These are phyloP conservation scores for Drosophila teissieri DNA, from an alignment of 1,140 invertebrate species.

Conservation along the genomic window DNA sequence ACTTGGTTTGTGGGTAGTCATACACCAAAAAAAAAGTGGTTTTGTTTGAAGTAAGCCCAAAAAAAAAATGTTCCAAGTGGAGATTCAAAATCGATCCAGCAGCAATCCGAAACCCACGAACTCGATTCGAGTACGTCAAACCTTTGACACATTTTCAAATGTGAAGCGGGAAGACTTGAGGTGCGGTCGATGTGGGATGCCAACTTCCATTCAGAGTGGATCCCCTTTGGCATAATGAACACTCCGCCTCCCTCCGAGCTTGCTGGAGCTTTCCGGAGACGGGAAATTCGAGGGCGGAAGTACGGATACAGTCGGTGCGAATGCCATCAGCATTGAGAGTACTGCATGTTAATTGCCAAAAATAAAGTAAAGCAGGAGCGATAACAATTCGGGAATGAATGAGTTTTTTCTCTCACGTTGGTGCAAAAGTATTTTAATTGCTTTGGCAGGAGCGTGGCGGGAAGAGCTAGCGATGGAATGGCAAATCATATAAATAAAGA, in stretches of 20 bases:
- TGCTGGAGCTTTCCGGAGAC: not conserved
- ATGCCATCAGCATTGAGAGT: constrained; percentile 35
- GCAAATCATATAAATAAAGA: constrained; percentile 35
- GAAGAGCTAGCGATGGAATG: constrained; percentile 1
- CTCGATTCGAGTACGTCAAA: constrained; percentile 36
- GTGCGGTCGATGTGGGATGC: constrained; percentile 16
- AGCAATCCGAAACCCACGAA: constrained; percentile 20
- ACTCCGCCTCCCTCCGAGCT: not conserved
- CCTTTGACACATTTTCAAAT: constrained; percentile 46
- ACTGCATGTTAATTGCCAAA: constrained; percentile 51
- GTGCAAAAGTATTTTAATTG: constrained; percentile 28
- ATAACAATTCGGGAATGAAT: constrained; percentile 38
- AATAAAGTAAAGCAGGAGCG: constrained; percentile 46
- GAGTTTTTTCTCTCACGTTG: constrained; percentile 10
- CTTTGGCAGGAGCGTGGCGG: constrained; percentile 13
- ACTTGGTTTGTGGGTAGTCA: constrained; percentile 41
- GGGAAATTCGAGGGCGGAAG: not conserved
- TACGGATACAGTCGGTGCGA: constrained; percentile 3
- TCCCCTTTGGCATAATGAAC: constrained; percentile 25
- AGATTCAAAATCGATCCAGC: constrained; percentile 12
- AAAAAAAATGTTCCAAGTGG: not conserved
- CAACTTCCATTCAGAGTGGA: not conserved
- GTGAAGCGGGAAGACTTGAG: constrained; percentile 28
- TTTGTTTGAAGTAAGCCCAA: not conserved
- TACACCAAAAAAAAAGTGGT: not conserved